Evolutionary conservation across 2,797 vertebrate genomes (phyloP).

Genomic region (Coluber constrictor): DNA sequence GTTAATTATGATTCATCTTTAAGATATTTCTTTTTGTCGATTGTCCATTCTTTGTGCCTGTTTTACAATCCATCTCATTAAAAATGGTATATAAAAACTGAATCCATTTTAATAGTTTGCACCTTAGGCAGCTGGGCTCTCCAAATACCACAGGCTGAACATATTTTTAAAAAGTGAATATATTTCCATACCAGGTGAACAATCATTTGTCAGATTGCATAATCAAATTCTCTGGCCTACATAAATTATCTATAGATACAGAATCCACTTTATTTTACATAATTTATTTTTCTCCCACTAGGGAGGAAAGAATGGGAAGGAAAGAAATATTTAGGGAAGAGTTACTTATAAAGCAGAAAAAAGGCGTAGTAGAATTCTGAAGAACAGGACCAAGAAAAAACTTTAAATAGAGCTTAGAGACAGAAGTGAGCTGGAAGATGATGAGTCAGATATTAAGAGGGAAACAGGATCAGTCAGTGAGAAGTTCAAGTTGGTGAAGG

Average conservation of each 20-base stretch:
- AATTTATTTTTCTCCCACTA: background rate
- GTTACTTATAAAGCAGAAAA: background rate
- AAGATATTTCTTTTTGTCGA: background rate
- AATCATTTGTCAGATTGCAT: background rate
- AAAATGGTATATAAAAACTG: background rate
- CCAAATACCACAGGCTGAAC: background rate
- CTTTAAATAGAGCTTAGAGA: background rate
- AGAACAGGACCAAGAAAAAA: background rate
- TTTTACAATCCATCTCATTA: background rate
- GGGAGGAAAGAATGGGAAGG: background rate
- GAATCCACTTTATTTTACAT: background rate
- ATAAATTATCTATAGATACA: background rate
- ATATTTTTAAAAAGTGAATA: background rate
- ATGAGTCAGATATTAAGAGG: background rate
- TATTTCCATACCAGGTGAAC: background rate
- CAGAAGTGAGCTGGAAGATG: background rate
- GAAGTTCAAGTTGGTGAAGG: background rate
- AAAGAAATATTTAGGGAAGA: background rate
- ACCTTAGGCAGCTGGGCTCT: background rate
- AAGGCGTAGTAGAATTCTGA: no score
- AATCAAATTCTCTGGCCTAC: background rate
- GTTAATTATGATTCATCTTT: background rate
- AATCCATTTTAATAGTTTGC: background rate
- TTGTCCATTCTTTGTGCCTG: background rate
- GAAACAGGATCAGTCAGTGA: background rate